A percentile compares a stretch with the other conserved stretches of the same genome.
Evolutionary conservation across 2,797 vertebrate genomes (phyloP).

Genomic region (Gymnodraco acuticeps): DNA sequence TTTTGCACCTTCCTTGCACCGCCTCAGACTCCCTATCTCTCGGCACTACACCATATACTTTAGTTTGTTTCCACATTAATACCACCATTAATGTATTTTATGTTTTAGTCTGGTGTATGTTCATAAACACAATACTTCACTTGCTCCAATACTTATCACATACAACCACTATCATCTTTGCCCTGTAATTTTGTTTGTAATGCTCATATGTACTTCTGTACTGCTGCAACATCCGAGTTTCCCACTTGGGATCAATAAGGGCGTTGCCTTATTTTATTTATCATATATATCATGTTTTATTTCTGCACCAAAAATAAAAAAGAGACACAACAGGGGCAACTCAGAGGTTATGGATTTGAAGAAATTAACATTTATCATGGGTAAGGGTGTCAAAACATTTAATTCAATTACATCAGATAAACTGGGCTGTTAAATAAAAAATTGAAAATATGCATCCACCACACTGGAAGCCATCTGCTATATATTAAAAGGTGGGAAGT

Average conservation of each 20-base stretch:
- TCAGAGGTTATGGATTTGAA: background rate
- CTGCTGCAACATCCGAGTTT: background rate
- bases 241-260: background rate
- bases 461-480: background rate
- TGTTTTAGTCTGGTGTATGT: background rate
- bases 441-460: background rate
- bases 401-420: constrained; percentile 15
- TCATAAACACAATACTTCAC: background rate
- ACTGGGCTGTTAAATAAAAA: constrained; percentile 6
- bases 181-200: background rate
- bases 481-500: background rate
- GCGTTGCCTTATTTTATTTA: background rate
- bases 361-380: background rate
- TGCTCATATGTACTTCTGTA: background rate
- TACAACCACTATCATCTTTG: background rate
- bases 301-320: background rate
- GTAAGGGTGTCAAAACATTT: background rate
- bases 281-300: background rate
- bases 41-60: background rate
- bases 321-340: background rate
- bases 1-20: no score
- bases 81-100: background rate
- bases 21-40: no score
- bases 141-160: background rate
- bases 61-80: background rate